A percentile compares a stretch with the other conserved stretches of the same genome.
These are phyloP conservation scores for Leptopilina drosophilae DNA, from an alignment of 2,888 invertebrate genomes.

Conservation along the genomic window DNA sequence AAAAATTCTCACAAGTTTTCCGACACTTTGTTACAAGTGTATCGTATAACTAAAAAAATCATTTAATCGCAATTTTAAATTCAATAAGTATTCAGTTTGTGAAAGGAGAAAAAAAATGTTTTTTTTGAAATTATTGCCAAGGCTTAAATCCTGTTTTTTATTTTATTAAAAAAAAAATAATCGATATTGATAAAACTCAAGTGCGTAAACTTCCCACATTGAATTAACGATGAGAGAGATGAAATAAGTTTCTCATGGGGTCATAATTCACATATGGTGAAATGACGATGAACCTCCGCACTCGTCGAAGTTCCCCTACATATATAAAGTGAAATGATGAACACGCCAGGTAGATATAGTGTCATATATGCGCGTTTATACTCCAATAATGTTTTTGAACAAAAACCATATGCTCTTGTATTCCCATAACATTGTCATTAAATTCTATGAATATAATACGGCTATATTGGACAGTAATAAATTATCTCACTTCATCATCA, in stretches of 20 bases:
- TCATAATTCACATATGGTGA: conserved; percentile 41
- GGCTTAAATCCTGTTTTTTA: conserved; percentile 29
- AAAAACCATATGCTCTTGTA: conserved; percentile 48
- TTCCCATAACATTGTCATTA: conserved; percentile 47
- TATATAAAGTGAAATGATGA: background rate
- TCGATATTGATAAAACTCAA: conserved; percentile 37
- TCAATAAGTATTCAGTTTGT: no score
- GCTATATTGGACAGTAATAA: conserved; percentile 43
- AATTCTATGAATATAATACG: conserved; percentile 42
- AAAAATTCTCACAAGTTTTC: no score
- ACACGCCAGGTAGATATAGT: conserved; percentile 29
- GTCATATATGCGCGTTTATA: conserved; percentile 8
- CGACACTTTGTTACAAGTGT: no score
- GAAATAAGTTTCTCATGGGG: conserved; percentile 33
- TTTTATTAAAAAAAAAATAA: background rate
- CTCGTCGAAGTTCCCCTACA: conserved; percentile 18
- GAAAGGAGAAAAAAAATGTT: no score
- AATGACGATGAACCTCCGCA: conserved; percentile 36
- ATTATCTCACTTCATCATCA: conserved; percentile 43
- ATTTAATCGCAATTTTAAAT: no score
- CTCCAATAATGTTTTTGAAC: conserved; percentile 3
- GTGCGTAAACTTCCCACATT: conserved; percentile 39
- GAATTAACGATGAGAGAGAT: conserved; percentile 16
- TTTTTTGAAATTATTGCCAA: conserved; percentile 7
- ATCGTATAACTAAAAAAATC: no score